Base-by-base conservation (phyloP, 2,888 invertebrate genomes). In the Arctia plantaginis region DNA sequence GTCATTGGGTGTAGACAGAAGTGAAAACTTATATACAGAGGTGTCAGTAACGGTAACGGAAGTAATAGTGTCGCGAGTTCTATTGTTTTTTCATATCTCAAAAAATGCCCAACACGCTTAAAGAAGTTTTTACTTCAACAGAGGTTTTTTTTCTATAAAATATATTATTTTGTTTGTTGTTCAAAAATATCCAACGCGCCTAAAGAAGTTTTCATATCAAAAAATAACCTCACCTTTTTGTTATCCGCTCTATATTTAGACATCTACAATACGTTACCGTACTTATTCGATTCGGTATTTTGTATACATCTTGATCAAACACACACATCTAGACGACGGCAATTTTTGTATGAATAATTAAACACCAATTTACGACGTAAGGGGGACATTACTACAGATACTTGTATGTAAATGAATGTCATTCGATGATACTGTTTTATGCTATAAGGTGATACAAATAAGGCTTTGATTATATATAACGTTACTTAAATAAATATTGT, bases 341-440 rank as follows among this genome's bases (percentile, higher is more conserved):
- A 62, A 30, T 62, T 62, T 30, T 62, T 15, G 30, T 30, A 62
- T 62, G 62, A 62, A 30, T 62, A 62, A 62, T 62, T 62, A 62
- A 62, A 27, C 30, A 62, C 30, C 62, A 62, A 30, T 62, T 62
- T 62, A 30, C 30, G 30, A 62, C 62, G 62, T 62, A 30, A 30
- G 30, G n/a, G 55, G 55, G 15, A 62, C 18, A 62, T 62, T 62
- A 62, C 6, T 30, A 30, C 30, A 6, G 62, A 62, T 62, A 62
- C 30, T 62, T 30, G 18, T 18, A 67, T 44, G 18, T 30, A 47
- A 30, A 30, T 30, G 44, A 67, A 47, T 47, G 8, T 30, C 27
- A 44, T 44, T 47, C 23, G 20, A 18, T 62, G 59, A 62, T 30
- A 30, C 30, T 30, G 30, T 30, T 62, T 18, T 27, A 59, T 13